A percentile compares a stretch with the other conserved stretches of the same genome.
Conservation (phyloP, 2,113 vertebrate species). For the Catharus minimus region DNA sequence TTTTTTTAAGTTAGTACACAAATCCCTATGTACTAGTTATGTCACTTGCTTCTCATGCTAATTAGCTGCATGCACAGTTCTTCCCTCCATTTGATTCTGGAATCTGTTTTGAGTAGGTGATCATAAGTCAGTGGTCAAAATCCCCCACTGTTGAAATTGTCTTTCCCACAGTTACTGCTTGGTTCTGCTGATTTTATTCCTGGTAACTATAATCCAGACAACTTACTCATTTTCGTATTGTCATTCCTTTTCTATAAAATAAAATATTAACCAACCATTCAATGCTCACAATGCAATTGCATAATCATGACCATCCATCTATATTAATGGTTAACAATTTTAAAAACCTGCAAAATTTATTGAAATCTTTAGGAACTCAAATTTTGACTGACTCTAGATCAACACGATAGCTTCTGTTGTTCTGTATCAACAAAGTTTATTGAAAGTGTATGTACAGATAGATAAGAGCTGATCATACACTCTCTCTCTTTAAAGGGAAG, state of each 20-base stretch:
- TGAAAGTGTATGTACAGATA: not conserved
- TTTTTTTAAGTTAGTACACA: not conserved
- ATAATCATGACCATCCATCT: not conserved
- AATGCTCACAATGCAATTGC: not conserved
- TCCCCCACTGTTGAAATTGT: rapidly evolving
- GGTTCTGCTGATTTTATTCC: not conserved
- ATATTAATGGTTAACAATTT: not conserved
- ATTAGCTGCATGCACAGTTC: not conserved
- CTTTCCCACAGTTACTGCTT: not conserved
- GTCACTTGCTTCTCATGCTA: not conserved
- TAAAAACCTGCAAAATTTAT: not conserved
- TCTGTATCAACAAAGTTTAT: not conserved
- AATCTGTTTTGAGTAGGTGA: not conserved
- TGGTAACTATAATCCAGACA: not conserved
- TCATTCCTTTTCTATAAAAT: not conserved
- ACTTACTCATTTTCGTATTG: not conserved
- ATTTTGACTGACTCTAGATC: not conserved
- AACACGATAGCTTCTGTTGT: not conserved
- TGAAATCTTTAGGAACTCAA: not conserved
- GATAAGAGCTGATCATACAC: not conserved
- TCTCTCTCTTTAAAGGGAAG: not conserved
- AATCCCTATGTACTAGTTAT: not conserved
- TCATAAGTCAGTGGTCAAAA: not conserved
- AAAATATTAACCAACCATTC: not conserved
- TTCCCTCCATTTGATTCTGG: not conserved